Percentiles rank a stretch among this genome's conserved stretches.
Evolutionary conservation across 1,140 invertebrate species (phyloP).

Genomic region (Choristoneura fumiferana): DNA sequence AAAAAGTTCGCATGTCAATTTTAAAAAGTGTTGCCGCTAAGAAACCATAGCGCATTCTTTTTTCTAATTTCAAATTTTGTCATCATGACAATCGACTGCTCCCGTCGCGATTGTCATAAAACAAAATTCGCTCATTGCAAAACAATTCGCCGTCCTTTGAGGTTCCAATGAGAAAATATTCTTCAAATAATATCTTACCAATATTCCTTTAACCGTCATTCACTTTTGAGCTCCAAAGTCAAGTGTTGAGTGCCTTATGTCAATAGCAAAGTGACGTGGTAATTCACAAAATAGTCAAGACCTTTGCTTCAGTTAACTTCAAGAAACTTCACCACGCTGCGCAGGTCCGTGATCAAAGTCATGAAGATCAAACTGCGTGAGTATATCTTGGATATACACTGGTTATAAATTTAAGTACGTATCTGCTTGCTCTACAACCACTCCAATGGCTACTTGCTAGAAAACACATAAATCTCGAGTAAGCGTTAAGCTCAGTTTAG

Average conservation of each 20-base stretch:
- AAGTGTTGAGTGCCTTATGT: constrained; percentile 17
- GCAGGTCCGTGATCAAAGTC: constrained; percentile 72
- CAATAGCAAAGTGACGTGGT: constrained; percentile 16
- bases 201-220: not conserved
- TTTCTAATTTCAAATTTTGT: constrained; percentile 13
- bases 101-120: not conserved
- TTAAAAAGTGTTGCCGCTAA: not conserved
- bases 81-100: not conserved
- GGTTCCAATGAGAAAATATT: not conserved
- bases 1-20: not conserved
- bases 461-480: too few relatives aligned
- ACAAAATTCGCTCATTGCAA: constrained; percentile 12
- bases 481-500: too few relatives aligned
- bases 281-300: constrained; percentile 1
- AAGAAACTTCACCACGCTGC: constrained; percentile 58
- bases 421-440: too few relatives aligned
- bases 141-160: not conserved
- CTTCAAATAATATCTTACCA: not conserved
- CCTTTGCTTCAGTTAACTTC: constrained; percentile 10
- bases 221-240: not conserved
- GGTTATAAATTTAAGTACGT: too few relatives aligned
- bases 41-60: constrained; percentile 4
- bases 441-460: too few relatives aligned
- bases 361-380: constrained; percentile 76
- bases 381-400: constrained; percentile 41